Evolutionary conservation across 92 coral and sea anemone genomes (phyloP), one percentile per base, ranked within the genome.

Genomic region (Siderastrea radians): DNA sequence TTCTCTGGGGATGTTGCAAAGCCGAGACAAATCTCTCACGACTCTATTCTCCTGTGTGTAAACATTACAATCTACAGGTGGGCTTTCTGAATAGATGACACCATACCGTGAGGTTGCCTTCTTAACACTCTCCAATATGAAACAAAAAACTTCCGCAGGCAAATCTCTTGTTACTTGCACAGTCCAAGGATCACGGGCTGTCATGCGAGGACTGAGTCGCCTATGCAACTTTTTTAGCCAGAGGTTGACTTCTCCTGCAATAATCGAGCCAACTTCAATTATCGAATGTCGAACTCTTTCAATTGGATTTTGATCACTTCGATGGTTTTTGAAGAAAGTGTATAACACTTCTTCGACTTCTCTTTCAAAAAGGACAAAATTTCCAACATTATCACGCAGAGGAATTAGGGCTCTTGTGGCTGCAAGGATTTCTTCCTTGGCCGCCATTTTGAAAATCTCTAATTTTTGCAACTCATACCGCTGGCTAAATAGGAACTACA

Each of bases 101-200:
- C 59, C 59, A 2, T 72, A 72, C 10, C 53, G 47, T 4, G 77
- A 72, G 55, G 55, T 48, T 72, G 77, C 77, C 57, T 72, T 72
- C 77, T 72, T 72, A 47, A 49, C 54, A 17, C 1, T 72, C 48
- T 8, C 9, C 77, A 72, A 26, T 47, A 72, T 49, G 49, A 72
- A 72, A 72, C 53, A 54, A 47, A 84, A 84, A 53, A 74, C 51
- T 74, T 84, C 19, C 58, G 14, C 49, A 43, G 85, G 69, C 67
- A 79, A 76, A 81, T 86, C 80, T 38, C 68, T 62, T 67, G 85
- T 65, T 38, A 86, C 73, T 58, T 26, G 64, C 44, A 86, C 81
- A 79, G 86, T 79, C 80, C 90, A 86, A 61, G 86, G 86, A 59
- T 87, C 59, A 70, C 49, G 75, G 68, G 86, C 72, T 74, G 68